phyloP scores from a whole-genome alignment of 2,888 invertebrate genomes.

The Auanema freiburgensis region DNA sequence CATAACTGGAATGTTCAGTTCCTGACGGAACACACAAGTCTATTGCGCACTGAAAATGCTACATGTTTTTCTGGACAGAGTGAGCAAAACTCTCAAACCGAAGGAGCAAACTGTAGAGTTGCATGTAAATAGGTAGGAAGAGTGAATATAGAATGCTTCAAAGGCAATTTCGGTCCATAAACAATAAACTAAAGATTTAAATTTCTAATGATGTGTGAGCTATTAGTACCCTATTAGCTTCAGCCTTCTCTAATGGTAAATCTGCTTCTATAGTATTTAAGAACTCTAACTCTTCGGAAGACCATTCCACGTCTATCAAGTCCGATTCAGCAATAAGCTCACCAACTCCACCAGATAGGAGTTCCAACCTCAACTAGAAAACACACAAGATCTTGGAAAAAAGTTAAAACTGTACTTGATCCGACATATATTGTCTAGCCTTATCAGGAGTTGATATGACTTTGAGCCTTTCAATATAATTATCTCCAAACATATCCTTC shows the following conservation, averaged over 20 bases:
- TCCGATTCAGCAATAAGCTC: neutral
- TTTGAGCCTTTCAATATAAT: conserved; percentile 15
- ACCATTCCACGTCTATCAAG: conserved; percentile 6
- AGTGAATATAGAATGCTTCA: conserved; percentile 13
- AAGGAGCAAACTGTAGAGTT: neutral
- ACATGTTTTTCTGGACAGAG: no score
- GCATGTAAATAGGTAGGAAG: conserved; percentile 7
- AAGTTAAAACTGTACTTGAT: neutral
- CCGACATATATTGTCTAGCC: neutral
- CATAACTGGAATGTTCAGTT: no score
- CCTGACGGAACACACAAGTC: no score
- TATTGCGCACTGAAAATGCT: no score
- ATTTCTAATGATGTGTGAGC: no score
- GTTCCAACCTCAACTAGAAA: neutral
- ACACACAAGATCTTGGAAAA: neutral
- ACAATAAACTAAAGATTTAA: conserved; percentile 7
- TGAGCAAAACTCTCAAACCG: no score
- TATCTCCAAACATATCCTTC: conserved; percentile 14
- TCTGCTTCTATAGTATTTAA: neutral
- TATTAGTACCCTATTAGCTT: conserved; percentile 6
- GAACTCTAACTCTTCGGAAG: conserved; percentile 1
- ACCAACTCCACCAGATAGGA: neutral
- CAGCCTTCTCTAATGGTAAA: neutral
- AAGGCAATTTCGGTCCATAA: neutral
- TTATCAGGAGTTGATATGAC: neutral